A percentile compares a stretch with the other conserved stretches of the same genome.
phyloP scores from a whole-genome alignment of 2,113 vertebrate species.

The Gorsachius goisagi region DNA sequence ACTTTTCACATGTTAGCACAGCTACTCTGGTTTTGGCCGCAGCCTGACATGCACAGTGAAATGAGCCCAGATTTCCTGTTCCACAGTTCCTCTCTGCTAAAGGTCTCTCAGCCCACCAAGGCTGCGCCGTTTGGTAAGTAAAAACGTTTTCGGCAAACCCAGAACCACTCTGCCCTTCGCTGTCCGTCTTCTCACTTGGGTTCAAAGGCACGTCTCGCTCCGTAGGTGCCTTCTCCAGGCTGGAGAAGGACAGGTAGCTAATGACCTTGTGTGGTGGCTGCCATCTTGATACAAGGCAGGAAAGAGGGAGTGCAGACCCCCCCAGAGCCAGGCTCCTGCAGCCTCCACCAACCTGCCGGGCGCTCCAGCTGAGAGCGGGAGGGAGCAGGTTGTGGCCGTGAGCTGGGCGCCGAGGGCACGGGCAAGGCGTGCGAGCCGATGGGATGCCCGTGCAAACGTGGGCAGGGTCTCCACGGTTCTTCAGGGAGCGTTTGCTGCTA shows the following conservation, averaged over 20 bases:
- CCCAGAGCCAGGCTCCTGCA: background rate
- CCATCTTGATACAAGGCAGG: background rate
- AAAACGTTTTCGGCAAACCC: background rate
- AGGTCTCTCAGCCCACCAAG: background rate
- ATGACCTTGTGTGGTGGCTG: fast-evolving
- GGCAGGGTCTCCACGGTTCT: background rate
- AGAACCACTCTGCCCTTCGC: background rate
- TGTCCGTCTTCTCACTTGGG: background rate
- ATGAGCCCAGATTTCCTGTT: conserved; percentile 10
- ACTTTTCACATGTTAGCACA: conserved; percentile 23
- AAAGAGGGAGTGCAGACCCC: background rate
- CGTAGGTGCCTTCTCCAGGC: background rate
- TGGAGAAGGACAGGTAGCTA: background rate
- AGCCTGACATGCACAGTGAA: background rate
- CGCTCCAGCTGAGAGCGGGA: fast-evolving
- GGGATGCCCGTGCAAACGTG: fast-evolving
- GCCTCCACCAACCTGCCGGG: background rate
- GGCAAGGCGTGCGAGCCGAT: fast-evolving
- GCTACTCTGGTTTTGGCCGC: background rate
- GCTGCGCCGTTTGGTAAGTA: fast-evolving
- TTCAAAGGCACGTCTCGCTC: background rate
- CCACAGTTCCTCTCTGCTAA: background rate
- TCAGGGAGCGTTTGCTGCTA: background rate
- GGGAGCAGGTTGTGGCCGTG: background rate
- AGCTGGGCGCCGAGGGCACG: background rate